phyloP scores from a whole-genome alignment of 2,888 invertebrate species.

The Gerris lacustris region DNA sequence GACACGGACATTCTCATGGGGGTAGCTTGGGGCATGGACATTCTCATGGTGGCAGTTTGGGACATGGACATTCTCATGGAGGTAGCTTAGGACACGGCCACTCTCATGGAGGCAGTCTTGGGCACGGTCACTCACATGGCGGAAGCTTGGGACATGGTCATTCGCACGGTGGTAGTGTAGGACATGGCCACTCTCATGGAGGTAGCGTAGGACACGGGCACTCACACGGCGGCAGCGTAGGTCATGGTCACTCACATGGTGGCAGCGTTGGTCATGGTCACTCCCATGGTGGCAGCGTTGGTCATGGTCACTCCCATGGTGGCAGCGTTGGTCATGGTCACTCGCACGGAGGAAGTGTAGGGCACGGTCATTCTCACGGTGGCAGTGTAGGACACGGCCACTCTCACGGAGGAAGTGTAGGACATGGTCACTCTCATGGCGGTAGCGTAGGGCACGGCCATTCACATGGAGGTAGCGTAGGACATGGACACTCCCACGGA shows the following conservation, averaged over 20 bases:
- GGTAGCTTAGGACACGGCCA: slow-evolving; percentile 25
- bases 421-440: slow-evolving; percentile 21
- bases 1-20: slow-evolving; percentile 25
- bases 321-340: slow-evolving; percentile 25
- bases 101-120: slow-evolving; percentile 22
- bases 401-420: slow-evolving; percentile 23
- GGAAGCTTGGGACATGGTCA: slow-evolving; percentile 25
- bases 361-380: slow-evolving; percentile 25
- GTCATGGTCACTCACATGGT: slow-evolving; percentile 26
- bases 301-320: slow-evolving; percentile 26
- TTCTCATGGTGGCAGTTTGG: slow-evolving; percentile 23
- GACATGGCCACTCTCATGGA: slow-evolving; percentile 26
- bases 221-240: slow-evolving; percentile 23
- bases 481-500: slow-evolving; percentile 20
- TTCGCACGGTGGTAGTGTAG: slow-evolving; percentile 22
- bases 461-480: slow-evolving; percentile 19
- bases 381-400: slow-evolving; percentile 25
- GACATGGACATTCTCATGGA: slow-evolving; percentile 25
- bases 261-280: slow-evolving; percentile 26
- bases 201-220: slow-evolving; percentile 25
- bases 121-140: slow-evolving; percentile 25
- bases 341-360: slow-evolving; percentile 24
- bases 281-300: slow-evolving; percentile 26
- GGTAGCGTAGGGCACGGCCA: slow-evolving; percentile 22
- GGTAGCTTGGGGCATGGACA: slow-evolving; percentile 25